Conservation (phyloP, 2,888 invertebrate genomes). For the Dorcus hopei region DNA sequence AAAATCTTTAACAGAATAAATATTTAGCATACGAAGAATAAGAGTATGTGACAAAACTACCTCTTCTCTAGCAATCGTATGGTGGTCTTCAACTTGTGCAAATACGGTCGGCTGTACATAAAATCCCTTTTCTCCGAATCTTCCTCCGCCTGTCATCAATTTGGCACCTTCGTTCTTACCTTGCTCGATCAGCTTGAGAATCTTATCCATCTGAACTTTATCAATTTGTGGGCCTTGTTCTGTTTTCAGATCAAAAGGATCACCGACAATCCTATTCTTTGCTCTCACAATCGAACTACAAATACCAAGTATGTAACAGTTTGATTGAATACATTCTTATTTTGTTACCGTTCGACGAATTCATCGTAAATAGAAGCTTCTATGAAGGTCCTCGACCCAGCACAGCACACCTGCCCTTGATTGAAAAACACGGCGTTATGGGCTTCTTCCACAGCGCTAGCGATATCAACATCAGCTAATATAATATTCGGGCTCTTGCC, state of each 20-base stretch:
- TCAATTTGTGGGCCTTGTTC: conserved; percentile 94
- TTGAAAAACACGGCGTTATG: conserved; percentile 89
- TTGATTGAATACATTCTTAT: background rate
- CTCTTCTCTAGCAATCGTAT: conserved; percentile 81
- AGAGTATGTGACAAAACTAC: background rate
- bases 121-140: conserved; percentile 69
- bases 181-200: conserved; percentile 72
- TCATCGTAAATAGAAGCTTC: conserved; percentile 89
- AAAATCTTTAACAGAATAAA: conserved; percentile 62
- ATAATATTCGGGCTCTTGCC: conserved; percentile 88
- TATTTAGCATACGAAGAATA: background rate
- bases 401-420: conserved; percentile 87
- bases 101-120: conserved; percentile 89
- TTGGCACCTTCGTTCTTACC: conserved; percentile 86
- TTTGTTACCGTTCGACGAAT: conserved; percentile 64
- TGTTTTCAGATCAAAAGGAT: conserved; percentile 78
- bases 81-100: conserved; percentile 76
- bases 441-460: conserved; percentile 75
- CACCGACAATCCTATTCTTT: conserved; percentile 74
- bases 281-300: conserved; percentile 66
- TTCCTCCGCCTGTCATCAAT: conserved; percentile 71
- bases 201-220: conserved; percentile 76
- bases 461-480: conserved; percentile 78
- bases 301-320: background rate
- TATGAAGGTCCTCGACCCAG: conserved; percentile 87